Evolutionary conservation across 2,113 vertebrate species (phyloP), one percentile per base, ranked within the genome.

Genomic region (Asarcornis scutulata): DNA sequence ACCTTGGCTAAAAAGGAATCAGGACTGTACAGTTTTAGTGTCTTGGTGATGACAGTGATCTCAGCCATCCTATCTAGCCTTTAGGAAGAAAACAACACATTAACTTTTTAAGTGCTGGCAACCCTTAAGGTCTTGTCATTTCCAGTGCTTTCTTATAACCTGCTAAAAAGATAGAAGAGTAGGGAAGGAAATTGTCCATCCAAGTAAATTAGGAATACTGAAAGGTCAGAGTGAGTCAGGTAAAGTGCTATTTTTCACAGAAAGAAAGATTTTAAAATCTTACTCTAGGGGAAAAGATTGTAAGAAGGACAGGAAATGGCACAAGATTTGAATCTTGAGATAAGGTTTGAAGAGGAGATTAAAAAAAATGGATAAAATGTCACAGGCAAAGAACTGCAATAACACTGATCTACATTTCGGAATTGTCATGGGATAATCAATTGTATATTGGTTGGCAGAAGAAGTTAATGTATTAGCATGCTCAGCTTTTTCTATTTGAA

Each of bases 221-320:
- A 95, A 96, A 97, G 95, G 94, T 95, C 96, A 95, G 93, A 91
- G 63, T 77, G 89, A 97, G 94, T 94, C 92, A 93, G 95, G 93
- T 78, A 78, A 91, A 95, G 92, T 93, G 59, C 75, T 81, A 7
- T 83, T 82, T 93, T 94, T 94, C 82, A 93, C 86, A 85, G 89
- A 97, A 96, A 80, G 76, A 91, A 84, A 86, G 83, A 56, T 89
- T 91, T 93, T 76, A 93, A 96, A 96, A 86, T 36, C 88, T 95
- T 94, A 67, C 95, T 96, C 88, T 88, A 89, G 83, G 59, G 75
- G 73, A 93, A 94, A 92, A 91, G 89, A 96, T 89, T 96, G 80
- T 81, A 84, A 91, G 96, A 93, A 97, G 77, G 76, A 95, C 77
- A 91, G 91, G 87, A 91, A 95, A 96, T 92, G 86, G 84, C 92